Evolutionary conservation across 2,888 invertebrate genomes (phyloP).

Genomic region (Melipona bicolor): DNA sequence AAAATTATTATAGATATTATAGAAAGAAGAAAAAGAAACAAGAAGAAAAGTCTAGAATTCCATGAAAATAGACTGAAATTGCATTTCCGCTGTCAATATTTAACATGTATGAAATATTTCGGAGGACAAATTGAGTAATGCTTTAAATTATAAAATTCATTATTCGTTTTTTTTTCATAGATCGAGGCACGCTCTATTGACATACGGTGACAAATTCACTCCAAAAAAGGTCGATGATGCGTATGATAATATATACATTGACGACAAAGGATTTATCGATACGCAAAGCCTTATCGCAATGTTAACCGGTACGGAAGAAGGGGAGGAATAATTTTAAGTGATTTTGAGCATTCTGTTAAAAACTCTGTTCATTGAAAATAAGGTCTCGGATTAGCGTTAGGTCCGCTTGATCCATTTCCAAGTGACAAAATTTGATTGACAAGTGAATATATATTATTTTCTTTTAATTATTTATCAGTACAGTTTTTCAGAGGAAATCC

Average conservation of each 20-base stretch:
- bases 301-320: slow-evolving; percentile 94
- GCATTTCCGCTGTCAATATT: neutral
- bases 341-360: slow-evolving; percentile 51
- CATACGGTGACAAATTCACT: slow-evolving; percentile 97
- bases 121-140: neutral
- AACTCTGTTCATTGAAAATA: slow-evolving; percentile 70
- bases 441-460: slow-evolving; percentile 33
- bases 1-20: neutral
- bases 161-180: slow-evolving; percentile 81
- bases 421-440: slow-evolving; percentile 7
- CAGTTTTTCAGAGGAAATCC: slow-evolving; percentile 29
- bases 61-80: too few species aligned
- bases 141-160: neutral
- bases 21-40: neutral
- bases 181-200: slow-evolving; percentile 95
- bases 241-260: slow-evolving; percentile 96
- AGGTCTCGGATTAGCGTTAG: slow-evolving; percentile 73
- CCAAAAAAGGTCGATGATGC: slow-evolving; percentile 95
- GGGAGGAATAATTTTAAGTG: slow-evolving; percentile 86
- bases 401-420: slow-evolving; percentile 62
- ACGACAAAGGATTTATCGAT: slow-evolving; percentile 95
- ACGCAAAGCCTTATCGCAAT: slow-evolving; percentile 94
- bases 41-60: neutral
- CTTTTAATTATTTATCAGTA: slow-evolving; percentile 40
- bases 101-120: neutral